Base-by-base conservation (phyloP, 2,113 vertebrate species). In the Pteropus alecto region DNA sequence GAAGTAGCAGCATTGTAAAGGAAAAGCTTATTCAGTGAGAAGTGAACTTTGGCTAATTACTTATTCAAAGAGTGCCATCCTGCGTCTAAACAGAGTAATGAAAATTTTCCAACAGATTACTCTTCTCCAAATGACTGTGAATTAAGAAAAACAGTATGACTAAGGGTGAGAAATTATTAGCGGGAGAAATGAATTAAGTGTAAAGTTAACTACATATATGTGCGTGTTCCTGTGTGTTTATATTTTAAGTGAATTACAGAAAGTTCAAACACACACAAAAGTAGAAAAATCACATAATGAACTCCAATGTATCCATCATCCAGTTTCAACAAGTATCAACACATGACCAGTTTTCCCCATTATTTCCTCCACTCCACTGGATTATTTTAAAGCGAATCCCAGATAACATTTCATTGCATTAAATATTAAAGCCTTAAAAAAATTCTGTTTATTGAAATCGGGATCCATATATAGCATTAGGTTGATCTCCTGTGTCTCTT, bases 21-120 rank as follows among this genome's bases (percentile, higher is more conserved):
- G 65, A 70, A 7, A 85, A 71, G 8, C 22, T 77, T 60, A 26
- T 21, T 28, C 86, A 26, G 26, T 21, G 43, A 65, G 16, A 18
- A 26, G 19, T 24, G 24, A 48, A 95, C 73, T 95, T 90, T 79
- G 58, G 61, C 51, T 96, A 98, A 97, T 98, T 98, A 96, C 97
- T 96, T 98, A 90, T 98, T 93, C 97, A 79, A 97, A 97, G 97
- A 95, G 98, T 98, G 98, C 98, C 98, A 98, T 98, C 98, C 98
- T 98, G 98, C 7, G 98, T 98, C 92, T 89, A 97, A 93, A 67
- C 30, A 92, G 84, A 84, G 97, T 73, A 82, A 89, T 96, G 95
- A 91, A 97, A 94, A n/a, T 19, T 93, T 95, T 93, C 63, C 28
- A 81, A 67, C 65, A 90, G 38, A 81, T 81, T 87, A 22, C 16